phyloP scores from a whole-genome alignment of 2,113 vertebrate species.

The Machaerirhynchus nigripectus region DNA sequence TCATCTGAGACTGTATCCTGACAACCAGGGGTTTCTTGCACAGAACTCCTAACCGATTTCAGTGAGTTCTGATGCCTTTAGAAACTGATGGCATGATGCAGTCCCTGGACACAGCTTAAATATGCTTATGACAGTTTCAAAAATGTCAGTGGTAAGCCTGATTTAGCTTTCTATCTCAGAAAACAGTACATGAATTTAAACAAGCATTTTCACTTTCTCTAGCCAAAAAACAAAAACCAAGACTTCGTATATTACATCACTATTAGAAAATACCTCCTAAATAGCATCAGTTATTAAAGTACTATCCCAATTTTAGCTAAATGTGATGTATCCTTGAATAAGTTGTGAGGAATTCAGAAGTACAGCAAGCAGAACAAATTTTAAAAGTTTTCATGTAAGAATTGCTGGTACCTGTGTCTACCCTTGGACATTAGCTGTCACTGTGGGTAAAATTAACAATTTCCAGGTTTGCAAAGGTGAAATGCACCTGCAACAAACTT shows the following conservation, averaged over 20 bases:
- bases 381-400: not conserved
- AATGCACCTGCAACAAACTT: not conserved
- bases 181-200: slow-evolving; percentile 22
- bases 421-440: not conserved
- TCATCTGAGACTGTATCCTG: not conserved
- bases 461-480: not conserved
- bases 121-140: slow-evolving; percentile 9
- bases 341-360: not conserved
- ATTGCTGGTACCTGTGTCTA: not conserved
- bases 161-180: slow-evolving; percentile 22
- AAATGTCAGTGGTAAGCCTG: slow-evolving; percentile 36
- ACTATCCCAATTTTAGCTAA: not conserved
- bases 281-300: not conserved
- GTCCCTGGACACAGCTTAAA: not conserved
- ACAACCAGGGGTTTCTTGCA: not conserved
- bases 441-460: not conserved
- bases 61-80: not conserved
- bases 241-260: not conserved
- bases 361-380: not conserved
- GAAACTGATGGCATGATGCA: slow-evolving; percentile 2
- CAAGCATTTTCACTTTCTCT: not conserved
- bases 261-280: not conserved
- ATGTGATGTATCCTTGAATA: not conserved
- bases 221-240: not conserved
- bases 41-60: not conserved